These are phyloP conservation scores for Fukomys damarensis DNA, from an alignment of 2,113 vertebrate species.

Conservation along the genomic window DNA sequence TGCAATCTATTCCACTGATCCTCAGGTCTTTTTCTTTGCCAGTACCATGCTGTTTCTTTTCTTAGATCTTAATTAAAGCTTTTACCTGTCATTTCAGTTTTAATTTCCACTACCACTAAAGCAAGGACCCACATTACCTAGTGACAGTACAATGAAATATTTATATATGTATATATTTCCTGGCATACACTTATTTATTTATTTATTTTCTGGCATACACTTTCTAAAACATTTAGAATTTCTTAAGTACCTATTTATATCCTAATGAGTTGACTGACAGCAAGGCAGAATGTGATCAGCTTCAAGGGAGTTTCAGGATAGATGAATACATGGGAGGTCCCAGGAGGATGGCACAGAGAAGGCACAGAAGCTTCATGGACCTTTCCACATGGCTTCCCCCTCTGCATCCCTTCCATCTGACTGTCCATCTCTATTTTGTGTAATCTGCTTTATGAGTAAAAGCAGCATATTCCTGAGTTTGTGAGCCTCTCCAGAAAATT, in stretches of 20 bases:
- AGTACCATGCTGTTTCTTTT: too few relatives aligned
- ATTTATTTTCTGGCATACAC: neutral
- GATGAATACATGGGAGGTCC: neutral
- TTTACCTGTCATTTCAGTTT: neutral
- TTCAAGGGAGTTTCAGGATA: neutral
- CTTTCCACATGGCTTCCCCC: neutral
- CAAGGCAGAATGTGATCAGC: neutral
- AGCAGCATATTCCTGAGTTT: neutral
- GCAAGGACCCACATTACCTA: neutral
- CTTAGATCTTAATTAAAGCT: neutral
- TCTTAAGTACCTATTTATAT: neutral
- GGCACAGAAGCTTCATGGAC: neutral
- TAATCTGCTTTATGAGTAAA: neutral
- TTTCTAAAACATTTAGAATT: neutral
- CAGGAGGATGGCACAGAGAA: neutral
- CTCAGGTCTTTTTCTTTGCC: too few relatives aligned
- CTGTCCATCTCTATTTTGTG: neutral
- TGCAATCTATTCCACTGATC: too few relatives aligned
- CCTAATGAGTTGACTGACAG: neutral
- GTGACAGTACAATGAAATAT: neutral
- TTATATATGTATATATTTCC: neutral
- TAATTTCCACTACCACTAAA: neutral
- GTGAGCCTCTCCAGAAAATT: neutral
- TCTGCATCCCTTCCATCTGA: neutral
- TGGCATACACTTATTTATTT: neutral